A percentile compares a stretch with the other conserved stretches of the same genome.
Conservation (phyloP, 2,113 vertebrate genomes). For the Trematomus loennbergii region DNA sequence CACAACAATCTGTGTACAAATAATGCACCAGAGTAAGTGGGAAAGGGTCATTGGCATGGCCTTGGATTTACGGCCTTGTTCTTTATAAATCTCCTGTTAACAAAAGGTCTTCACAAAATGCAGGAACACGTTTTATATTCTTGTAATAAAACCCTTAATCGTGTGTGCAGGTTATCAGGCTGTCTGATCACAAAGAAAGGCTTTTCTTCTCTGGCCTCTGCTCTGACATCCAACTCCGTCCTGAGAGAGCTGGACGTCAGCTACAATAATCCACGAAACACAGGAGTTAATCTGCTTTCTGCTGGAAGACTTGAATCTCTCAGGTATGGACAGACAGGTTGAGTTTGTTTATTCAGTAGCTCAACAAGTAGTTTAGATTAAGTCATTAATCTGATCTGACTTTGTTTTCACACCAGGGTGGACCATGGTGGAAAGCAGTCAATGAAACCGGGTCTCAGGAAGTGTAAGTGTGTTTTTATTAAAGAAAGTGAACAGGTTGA, state of each 20-base stretch:
- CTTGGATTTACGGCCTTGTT: background rate
- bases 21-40: background rate
- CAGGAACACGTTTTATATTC: background rate
- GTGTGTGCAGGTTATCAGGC: slow-evolving; percentile 23
- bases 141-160: background rate
- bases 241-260: slow-evolving; percentile 29
- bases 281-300: background rate
- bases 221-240: background rate
- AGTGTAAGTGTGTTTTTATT: slow-evolving; percentile 44
- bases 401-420: slow-evolving; percentile 22
- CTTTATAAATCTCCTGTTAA: background rate
- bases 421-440: slow-evolving; percentile 4
- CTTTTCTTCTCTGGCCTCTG: background rate
- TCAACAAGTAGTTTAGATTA: background rate
- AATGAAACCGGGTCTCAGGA: slow-evolving; percentile 22
- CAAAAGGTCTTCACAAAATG: background rate
- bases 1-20: background rate
- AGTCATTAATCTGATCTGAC: background rate
- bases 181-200: slow-evolving; percentile 48
- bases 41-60: background rate
- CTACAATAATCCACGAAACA: background rate
- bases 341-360: background rate
- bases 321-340: slow-evolving; percentile 4
- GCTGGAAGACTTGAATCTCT: background rate
- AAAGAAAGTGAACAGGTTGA: background rate